Evolutionary conservation across 2,797 vertebrate genomes (phyloP).

Genomic region (Enteromius viviparus): DNA sequence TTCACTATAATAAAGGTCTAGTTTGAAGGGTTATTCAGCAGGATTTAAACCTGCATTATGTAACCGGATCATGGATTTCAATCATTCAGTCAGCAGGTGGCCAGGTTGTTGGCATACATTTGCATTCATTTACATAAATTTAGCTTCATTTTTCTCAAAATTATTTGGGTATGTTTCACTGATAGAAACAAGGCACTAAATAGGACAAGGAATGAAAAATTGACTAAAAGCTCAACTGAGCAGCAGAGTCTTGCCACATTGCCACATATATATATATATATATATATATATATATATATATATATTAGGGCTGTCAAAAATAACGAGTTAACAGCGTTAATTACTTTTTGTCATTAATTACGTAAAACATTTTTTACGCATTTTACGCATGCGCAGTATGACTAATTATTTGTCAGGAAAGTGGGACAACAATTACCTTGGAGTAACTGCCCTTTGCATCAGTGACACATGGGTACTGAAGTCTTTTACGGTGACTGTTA

Average conservation of each 20-base stretch:
- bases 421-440: too few species aligned
- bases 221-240: not conserved
- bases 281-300: too few species aligned
- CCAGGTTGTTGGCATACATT: constrained; percentile 47
- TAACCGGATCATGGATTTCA: constrained; percentile 32
- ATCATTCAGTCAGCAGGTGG: constrained; percentile 49
- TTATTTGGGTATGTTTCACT: constrained; percentile 4
- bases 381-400: too few species aligned
- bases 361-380: too few species aligned
- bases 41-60: constrained; percentile 21
- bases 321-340: too few species aligned
- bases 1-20: constrained; percentile 8
- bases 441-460: too few species aligned
- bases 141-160: constrained; percentile 3
- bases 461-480: too few species aligned
- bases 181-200: not conserved
- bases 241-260: not conserved
- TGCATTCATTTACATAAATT: constrained; percentile 53
- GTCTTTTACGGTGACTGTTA: too few species aligned
- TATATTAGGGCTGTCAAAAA: too few species aligned
- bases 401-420: too few species aligned
- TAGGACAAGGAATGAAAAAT: not conserved
- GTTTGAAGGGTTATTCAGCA: not conserved
- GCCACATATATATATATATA: too few species aligned
- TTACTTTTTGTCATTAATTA: too few species aligned